These are phyloP conservation scores for Tringa solitaria DNA, from an alignment of 2,113 vertebrate species.

Conservation along the genomic window DNA sequence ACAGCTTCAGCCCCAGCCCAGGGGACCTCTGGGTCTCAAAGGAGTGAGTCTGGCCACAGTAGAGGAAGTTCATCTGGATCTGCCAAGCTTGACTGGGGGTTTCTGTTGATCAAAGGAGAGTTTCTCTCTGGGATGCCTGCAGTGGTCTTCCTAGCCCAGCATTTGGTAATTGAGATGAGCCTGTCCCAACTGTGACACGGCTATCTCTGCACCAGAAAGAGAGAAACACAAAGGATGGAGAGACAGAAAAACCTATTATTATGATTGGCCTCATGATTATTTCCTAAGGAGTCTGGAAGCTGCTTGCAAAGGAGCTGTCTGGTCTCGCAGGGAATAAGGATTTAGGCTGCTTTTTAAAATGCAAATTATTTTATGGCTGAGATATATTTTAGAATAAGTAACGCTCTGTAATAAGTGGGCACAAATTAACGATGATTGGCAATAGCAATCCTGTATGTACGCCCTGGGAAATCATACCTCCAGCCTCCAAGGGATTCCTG, in stretches of 20 bases:
- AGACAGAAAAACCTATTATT: conserved; percentile 49
- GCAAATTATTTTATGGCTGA: conserved; percentile 69
- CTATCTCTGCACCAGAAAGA: background rate
- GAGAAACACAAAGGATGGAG: conserved; percentile 2
- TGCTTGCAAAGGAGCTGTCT: conserved; percentile 63
- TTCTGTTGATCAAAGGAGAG: conserved; percentile 21
- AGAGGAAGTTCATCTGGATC: background rate
- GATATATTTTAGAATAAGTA: conserved; percentile 70
- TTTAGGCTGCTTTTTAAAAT: conserved; percentile 71
- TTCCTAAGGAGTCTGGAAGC: conserved; percentile 58
- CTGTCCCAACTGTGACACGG: background rate
- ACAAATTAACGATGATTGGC: conserved; percentile 68
- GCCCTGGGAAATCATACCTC: conserved; percentile 51
- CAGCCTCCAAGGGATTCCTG: conserved; percentile 27
- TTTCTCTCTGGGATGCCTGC: background rate
- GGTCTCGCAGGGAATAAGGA: conserved; percentile 59
- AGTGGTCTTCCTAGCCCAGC: background rate
- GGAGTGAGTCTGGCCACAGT: conserved; percentile 8
- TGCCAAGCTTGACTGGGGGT: background rate
- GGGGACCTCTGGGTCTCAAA: background rate
- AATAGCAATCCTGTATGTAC: conserved; percentile 54
- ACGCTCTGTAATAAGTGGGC: conserved; percentile 61
- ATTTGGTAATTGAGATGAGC: background rate
- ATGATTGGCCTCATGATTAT: conserved; percentile 64
- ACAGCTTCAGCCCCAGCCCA: background rate